A percentile compares a stretch with the other conserved stretches of the same genome.
Conservation (phyloP, 2,113 vertebrate species). For the Potamarius usumacintae region DNA sequence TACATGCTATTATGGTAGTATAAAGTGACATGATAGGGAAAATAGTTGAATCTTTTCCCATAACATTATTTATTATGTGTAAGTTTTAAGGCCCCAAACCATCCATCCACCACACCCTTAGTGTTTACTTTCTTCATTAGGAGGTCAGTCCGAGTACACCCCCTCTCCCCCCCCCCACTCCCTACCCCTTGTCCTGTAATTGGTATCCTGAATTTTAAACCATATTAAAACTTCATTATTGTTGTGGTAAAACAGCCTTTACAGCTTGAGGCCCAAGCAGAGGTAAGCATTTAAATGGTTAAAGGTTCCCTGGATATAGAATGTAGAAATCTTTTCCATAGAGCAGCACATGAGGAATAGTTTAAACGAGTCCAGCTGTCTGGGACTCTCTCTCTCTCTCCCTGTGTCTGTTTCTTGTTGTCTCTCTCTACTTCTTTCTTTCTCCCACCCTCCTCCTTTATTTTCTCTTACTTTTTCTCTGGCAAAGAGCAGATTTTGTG, state of each 20-base stretch:
- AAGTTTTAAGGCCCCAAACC: neutral
- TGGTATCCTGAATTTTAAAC: neutral
- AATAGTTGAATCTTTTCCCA: neutral
- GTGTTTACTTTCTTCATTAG: neutral
- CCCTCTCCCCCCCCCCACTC: neutral
- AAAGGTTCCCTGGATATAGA: conserved; percentile 15
- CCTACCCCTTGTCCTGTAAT: neutral
- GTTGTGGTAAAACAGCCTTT: neutral
- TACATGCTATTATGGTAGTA: neutral
- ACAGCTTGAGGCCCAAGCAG: neutral
- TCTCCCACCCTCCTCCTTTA: conserved; percentile 4
- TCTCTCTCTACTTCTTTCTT: neutral
- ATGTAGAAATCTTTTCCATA: conserved; percentile 26
- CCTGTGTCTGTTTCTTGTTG: conserved; percentile 6
- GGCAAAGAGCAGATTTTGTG: conserved; percentile 60
- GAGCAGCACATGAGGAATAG: conserved; percentile 26
- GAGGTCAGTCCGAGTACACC: too few species aligned
- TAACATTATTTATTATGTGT: neutral
- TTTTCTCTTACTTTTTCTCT: conserved; percentile 37
- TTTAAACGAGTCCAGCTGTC: conserved; percentile 26
- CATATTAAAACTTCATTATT: neutral
- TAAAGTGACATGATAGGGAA: neutral
- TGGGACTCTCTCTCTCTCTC: conserved; percentile 13
- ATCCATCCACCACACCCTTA: neutral
- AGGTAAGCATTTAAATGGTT: conserved; percentile 11